phyloP scores from a whole-genome alignment of 2,113 vertebrate genomes.

The Cynoglossus semilaevis region DNA sequence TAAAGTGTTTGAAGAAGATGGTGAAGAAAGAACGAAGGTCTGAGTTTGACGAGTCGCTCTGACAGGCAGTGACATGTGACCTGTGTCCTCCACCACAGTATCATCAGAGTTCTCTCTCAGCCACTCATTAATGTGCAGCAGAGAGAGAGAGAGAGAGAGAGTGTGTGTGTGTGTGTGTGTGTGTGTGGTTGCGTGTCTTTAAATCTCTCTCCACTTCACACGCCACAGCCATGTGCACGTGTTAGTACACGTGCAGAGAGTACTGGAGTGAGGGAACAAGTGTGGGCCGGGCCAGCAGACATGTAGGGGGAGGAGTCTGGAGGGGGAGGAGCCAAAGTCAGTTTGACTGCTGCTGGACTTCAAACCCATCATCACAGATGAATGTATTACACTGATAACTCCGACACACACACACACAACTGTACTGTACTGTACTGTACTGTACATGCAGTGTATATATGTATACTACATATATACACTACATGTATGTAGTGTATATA shows the following conservation, averaged over 20 bases:
- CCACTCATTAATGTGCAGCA: slow-evolving; percentile 58
- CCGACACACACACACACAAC: neutral
- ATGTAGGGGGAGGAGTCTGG: slow-evolving; percentile 48
- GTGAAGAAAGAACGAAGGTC: no score
- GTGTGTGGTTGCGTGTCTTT: slow-evolving; percentile 76
- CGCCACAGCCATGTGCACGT: slow-evolving; percentile 76
- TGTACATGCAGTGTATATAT: neutral
- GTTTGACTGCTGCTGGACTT: slow-evolving; percentile 56
- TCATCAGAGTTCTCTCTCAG: slow-evolving; percentile 50
- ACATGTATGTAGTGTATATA: no score
- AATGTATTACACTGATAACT: slow-evolving; percentile 34
- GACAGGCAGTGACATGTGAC: slow-evolving; percentile 50
- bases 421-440: no score
- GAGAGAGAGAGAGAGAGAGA: slow-evolving; percentile 43
- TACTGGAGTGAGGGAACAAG: slow-evolving; percentile 63
- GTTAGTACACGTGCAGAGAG: slow-evolving; percentile 74
- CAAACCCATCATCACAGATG: slow-evolving; percentile 41
- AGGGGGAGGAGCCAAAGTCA: slow-evolving; percentile 56
- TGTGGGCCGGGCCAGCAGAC: slow-evolving; percentile 57
- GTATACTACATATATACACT: no score
- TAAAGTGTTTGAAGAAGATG: no score
- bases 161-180: slow-evolving; percentile 40
- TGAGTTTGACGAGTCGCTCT: slow-evolving; percentile 50
- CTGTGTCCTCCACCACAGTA: slow-evolving; percentile 34
- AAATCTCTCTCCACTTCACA: slow-evolving; percentile 80